Conservation (phyloP, 1,140 invertebrate species). For the Pygmarrhopalites habei region DNA sequence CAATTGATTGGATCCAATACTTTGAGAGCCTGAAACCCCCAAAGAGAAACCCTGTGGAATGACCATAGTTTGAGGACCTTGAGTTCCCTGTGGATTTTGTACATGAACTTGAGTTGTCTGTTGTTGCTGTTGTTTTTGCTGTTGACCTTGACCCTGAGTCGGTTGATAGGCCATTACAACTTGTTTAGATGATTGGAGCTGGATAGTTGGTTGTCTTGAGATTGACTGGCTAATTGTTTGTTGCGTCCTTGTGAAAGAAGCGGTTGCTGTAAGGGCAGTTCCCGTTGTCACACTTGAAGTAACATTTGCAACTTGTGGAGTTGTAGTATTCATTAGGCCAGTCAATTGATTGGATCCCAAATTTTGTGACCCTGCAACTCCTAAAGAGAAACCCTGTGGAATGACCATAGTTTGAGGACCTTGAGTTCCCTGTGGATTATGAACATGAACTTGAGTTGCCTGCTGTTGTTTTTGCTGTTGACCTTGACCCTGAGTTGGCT, state of each 20-base stretch:
- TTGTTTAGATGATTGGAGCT: conserved; percentile 9
- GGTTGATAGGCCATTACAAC: conserved; percentile 14
- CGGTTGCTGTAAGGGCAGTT: not conserved
- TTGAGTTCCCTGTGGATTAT: not conserved
- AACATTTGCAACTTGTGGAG: not conserved
- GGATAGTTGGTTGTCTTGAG: conserved; percentile 5
- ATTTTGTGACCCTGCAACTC: too few relatives aligned
- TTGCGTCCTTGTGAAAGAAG: not conserved
- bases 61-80: conserved; percentile 21
- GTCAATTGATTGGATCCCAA: not conserved
- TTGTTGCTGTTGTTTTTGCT: not conserved
- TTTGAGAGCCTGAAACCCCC: too few relatives aligned
- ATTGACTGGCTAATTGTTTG: not conserved
- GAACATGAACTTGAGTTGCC: not conserved
- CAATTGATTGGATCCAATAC: not conserved
- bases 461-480: not conserved
- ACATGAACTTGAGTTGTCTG: not conserved
- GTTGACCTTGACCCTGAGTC: not conserved
- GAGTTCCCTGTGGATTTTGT: not conserved
- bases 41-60: conserved; percentile 20
- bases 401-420: conserved; percentile 25
- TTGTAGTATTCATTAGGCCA: not conserved
- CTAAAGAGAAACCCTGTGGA: conserved; percentile 15
- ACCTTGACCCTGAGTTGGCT: conserved; percentile 30
- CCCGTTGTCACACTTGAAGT: not conserved